A percentile compares a stretch with the other conserved stretches of the same genome.
phyloP scores from a whole-genome alignment of 2,113 vertebrate species.

The Mustela nigripes region DNA sequence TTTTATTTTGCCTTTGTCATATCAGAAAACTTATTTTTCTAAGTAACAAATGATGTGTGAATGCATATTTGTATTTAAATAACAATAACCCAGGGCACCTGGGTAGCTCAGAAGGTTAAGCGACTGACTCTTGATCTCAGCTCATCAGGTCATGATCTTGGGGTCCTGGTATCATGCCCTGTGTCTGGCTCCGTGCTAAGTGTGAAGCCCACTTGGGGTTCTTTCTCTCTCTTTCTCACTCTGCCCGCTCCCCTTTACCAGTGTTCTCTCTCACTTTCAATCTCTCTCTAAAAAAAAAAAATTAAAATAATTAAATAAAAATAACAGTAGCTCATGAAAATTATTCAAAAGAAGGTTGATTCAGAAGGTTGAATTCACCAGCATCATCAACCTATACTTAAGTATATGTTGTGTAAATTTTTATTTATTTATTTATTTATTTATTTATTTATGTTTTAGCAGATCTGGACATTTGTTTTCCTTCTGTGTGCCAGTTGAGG shows the following conservation, averaged over 20 bases:
- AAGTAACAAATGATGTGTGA: neutral
- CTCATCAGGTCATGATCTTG: neutral
- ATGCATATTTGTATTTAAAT: neutral
- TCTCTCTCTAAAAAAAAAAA: neutral
- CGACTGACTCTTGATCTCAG: neutral
- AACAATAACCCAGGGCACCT: neutral
- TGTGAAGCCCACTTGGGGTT: neutral
- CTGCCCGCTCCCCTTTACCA: neutral
- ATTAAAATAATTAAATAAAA: neutral
- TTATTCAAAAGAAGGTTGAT: neutral
- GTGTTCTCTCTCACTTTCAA: neutral
- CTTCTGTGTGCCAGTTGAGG: neutral
- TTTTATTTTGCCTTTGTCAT: slow-evolving; percentile 4
- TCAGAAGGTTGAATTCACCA: neutral
- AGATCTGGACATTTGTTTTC: slow-evolving; percentile 10
- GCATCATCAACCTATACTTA: neutral
- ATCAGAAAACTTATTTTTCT: neutral
- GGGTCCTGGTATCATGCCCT: neutral
- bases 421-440: slow-evolving; percentile 7
- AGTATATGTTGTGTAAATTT: neutral
- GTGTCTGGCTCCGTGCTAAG: neutral
- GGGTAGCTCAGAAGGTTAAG: neutral
- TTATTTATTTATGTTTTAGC: neutral
- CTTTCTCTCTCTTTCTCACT: neutral
- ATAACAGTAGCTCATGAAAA: neutral